Evolutionary conservation across 2,888 invertebrate genomes (phyloP).

Genomic region (Melolontha melolontha): DNA sequence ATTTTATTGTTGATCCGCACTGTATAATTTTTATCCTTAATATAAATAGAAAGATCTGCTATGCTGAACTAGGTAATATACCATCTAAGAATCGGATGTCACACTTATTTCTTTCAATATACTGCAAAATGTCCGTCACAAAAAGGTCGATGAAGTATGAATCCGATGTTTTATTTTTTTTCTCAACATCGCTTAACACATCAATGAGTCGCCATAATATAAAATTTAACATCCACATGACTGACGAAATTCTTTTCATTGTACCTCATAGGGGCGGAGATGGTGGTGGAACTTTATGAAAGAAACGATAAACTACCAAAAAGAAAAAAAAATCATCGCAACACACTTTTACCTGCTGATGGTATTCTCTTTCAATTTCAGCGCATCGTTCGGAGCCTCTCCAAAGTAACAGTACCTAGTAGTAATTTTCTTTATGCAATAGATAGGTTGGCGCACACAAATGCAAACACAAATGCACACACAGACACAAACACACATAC

Average conservation of each 20-base stretch:
- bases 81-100: background rate
- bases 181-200: background rate
- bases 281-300: constrained; percentile 2
- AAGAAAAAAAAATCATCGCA: constrained; percentile 2
- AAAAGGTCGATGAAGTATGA: constrained; percentile 16
- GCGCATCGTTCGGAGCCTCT: background rate
- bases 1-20: too few species aligned
- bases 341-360: constrained; percentile 20
- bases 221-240: constrained; percentile 3
- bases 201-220: background rate
- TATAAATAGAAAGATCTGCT: too few species aligned
- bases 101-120: background rate
- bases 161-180: constrained; percentile 16
- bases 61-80: too few species aligned
- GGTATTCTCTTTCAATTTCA: constrained; percentile 11
- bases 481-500: background rate
- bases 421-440: background rate
- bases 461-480: too few species aligned
- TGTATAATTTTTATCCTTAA: too few species aligned
- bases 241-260: constrained; percentile 3
- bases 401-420: constrained; percentile 2
- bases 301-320: constrained; percentile 2
- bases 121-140: background rate
- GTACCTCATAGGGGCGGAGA: constrained; percentile 3
- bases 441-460: background rate